Evolutionary conservation across 2,888 invertebrate genomes (phyloP).

Genomic region (Synergus umbraculus): DNA sequence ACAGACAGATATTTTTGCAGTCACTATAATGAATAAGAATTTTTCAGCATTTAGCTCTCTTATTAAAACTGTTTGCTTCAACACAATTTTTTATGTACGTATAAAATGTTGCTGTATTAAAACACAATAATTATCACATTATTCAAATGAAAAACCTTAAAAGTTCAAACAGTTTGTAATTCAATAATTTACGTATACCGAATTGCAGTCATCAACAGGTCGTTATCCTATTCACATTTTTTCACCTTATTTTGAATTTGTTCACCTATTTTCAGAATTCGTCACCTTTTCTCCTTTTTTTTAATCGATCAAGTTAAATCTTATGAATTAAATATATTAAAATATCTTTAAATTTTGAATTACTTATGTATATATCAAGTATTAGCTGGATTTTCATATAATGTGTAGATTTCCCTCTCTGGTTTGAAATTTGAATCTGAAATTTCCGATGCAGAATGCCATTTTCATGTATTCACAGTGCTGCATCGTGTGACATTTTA

Average conservation of each 20-base stretch:
- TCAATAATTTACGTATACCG: no score
- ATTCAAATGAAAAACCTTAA: neutral
- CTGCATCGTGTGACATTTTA: conserved; percentile 40
- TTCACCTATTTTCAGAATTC: no score
- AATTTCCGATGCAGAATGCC: conserved; percentile 24
- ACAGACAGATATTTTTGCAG: conserved; percentile 67
- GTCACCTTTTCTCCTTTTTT: no score
- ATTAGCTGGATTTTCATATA: neutral
- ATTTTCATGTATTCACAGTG: conserved; percentile 41
- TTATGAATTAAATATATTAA: no score
- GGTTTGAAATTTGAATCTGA: neutral
- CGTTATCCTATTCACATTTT: no score
- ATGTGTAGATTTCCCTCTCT: neutral
- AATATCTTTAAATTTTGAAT: conserved; percentile 47
- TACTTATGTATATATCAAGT: neutral
- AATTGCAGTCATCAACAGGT: no score
- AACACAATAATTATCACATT: neutral
- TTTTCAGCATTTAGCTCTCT: conserved; percentile 63
- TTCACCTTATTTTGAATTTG: no score
- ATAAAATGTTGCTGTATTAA: neutral
- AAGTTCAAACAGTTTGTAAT: neutral
- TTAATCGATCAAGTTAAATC: no score
- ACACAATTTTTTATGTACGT: neutral
- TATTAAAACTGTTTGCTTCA: neutral
- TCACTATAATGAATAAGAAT: conserved; percentile 61